Conservation (phyloP, 2,888 invertebrate species). For the Acrobasis suavella region DNA sequence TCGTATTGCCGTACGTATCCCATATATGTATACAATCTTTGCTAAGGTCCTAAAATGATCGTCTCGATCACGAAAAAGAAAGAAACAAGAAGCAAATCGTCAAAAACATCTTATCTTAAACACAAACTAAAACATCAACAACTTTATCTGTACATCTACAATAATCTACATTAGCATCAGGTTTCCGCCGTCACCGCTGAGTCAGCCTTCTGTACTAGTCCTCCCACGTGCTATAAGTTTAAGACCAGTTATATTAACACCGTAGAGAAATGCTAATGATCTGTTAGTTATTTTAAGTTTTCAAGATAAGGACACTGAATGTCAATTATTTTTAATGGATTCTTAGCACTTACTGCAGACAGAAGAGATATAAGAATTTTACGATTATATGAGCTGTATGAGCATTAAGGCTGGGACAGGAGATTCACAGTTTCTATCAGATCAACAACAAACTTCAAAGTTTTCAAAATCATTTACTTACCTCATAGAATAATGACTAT, state of each 20-base stretch:
- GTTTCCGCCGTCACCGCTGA: background rate
- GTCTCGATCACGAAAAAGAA: too few relatives aligned
- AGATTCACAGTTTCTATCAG: too few relatives aligned
- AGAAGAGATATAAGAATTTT: too few relatives aligned
- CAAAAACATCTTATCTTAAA: conserved; percentile 1
- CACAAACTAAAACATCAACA: background rate
- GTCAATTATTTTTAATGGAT: background rate
- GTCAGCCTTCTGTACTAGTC: conserved; percentile 1
- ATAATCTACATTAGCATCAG: conserved; percentile 8
- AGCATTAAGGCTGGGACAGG: too few relatives aligned
- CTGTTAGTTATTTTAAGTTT: background rate
- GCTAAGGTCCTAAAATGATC: too few relatives aligned
- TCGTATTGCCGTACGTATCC: too few relatives aligned
- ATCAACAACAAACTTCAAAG: too few relatives aligned
- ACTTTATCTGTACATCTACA: conserved; percentile 2
- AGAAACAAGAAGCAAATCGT: background rate
- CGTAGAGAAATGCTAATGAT: background rate
- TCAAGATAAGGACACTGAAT: background rate
- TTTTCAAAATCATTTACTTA: background rate
- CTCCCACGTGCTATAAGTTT: conserved; percentile 1
- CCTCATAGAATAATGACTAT: too few relatives aligned
- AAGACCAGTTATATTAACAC: conserved; percentile 5
- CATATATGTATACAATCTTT: too few relatives aligned
- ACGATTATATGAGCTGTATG: too few relatives aligned
- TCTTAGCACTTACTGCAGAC: too few relatives aligned